phyloP scores from a whole-genome alignment of 2,797 vertebrate species.

The Alca torda region DNA sequence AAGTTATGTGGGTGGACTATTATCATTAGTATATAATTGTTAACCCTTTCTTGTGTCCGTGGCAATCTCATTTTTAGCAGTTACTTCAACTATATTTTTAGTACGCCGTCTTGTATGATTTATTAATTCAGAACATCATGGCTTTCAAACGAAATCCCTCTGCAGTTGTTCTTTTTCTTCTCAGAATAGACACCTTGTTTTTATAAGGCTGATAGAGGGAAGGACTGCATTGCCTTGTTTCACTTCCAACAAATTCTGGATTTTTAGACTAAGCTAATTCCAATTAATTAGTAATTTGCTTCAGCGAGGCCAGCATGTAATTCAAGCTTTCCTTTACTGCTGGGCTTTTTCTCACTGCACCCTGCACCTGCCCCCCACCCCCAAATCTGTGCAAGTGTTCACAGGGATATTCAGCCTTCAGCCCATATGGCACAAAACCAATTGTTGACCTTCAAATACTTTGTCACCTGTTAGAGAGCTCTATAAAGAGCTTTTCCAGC shows the following conservation, averaged over 20 bases:
- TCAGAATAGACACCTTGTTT: neutral
- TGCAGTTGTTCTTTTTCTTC: neutral
- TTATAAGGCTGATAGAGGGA: neutral
- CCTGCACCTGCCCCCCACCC: neutral
- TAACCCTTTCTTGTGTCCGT: conserved; percentile 2
- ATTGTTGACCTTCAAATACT: neutral
- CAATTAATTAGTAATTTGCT: neutral
- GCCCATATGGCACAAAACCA: neutral
- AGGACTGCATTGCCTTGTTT: neutral
- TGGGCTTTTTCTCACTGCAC: neutral
- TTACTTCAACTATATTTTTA: neutral
- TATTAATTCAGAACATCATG: neutral
- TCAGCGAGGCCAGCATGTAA: neutral
- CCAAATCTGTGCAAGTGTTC: neutral
- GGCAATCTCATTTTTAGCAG: neutral
- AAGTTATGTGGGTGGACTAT: neutral
- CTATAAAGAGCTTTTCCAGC: neutral
- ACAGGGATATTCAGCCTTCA: conserved; percentile 15
- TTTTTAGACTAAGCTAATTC: neutral
- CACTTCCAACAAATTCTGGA: neutral
- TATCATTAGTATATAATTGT: neutral
- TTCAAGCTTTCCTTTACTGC: neutral
- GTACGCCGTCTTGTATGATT: neutral
- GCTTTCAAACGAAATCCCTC: neutral
- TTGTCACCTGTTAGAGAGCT: neutral